These are phyloP conservation scores for Stenoptilia bipunctidactyla DNA, from an alignment of 2,888 invertebrate genomes.

Conservation along the genomic window DNA sequence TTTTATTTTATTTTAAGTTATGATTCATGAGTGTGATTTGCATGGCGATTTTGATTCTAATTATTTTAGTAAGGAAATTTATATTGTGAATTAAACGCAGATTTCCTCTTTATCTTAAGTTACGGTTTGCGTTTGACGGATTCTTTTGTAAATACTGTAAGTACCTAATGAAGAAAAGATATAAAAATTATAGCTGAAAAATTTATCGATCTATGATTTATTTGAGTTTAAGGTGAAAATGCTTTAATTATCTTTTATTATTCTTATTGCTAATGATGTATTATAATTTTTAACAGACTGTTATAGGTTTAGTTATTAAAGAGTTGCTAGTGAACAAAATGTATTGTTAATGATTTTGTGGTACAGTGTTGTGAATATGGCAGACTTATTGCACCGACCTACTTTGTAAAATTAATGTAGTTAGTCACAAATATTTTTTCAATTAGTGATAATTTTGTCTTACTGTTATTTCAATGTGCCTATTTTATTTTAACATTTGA, in stretches of 20 bases:
- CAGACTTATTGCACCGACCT: constrained; percentile 8
- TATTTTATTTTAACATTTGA: too few species aligned
- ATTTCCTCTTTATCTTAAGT: constrained; percentile 38
- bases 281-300: constrained; percentile 70
- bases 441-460: too few species aligned
- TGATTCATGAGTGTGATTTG: constrained; percentile 62
- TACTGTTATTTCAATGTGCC: too few species aligned
- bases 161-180: constrained; percentile 31
- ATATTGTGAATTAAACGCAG: constrained; percentile 45
- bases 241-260: constrained; percentile 69
- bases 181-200: constrained; percentile 40
- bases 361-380: constrained; percentile 5
- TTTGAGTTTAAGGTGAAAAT: constrained; percentile 68
- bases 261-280: constrained; percentile 62
- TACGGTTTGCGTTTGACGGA: constrained; percentile 48
- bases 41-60: constrained; percentile 63
- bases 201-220: constrained; percentile 54
- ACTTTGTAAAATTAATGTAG: not conserved
- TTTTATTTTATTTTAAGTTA: constrained; percentile 53
- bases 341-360: constrained; percentile 25
- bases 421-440: constrained; percentile 5
- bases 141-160: constrained; percentile 58
- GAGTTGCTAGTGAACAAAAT: constrained; percentile 37
- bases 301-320: constrained; percentile 65
- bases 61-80: constrained; percentile 34